phyloP scores from a whole-genome alignment of 2,888 invertebrate genomes.

The Zaprionus lineosus region DNA sequence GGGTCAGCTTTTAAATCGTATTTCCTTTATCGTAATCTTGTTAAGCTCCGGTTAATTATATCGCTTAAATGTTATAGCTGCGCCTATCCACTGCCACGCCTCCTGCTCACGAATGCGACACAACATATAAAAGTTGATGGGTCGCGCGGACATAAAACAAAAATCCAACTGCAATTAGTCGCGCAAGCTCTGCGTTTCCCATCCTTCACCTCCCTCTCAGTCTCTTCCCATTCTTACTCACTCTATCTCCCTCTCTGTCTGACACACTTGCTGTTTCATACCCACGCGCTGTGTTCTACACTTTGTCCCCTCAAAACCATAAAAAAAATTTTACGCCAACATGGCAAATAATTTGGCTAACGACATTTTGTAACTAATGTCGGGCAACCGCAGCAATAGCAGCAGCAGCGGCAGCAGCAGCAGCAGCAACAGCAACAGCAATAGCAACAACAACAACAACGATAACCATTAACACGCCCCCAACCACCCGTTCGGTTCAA shows the following conservation, averaged over 20 bases:
- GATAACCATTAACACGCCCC: slow-evolving; percentile 74
- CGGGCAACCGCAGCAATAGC: slow-evolving; percentile 55
- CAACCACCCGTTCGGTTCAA: background rate
- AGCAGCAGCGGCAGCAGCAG: slow-evolving; percentile 38
- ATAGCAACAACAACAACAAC: slow-evolving; percentile 47
- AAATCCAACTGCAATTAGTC: slow-evolving; percentile 74
- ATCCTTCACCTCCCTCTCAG: background rate
- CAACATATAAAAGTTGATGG: slow-evolving; percentile 64
- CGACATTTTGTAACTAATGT: slow-evolving; percentile 77
- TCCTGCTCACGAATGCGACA: slow-evolving; percentile 21
- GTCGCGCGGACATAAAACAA: slow-evolving; percentile 70
- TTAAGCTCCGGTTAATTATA: slow-evolving; percentile 52
- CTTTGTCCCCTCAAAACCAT: slow-evolving; percentile 42
- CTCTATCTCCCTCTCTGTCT: background rate
- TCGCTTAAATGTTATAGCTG: slow-evolving; percentile 40
- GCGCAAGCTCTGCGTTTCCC: slow-evolving; percentile 26
- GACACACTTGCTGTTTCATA: no score
- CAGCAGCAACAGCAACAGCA: slow-evolving; percentile 46
- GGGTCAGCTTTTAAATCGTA: slow-evolving; percentile 2
- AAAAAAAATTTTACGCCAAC: slow-evolving; percentile 72
- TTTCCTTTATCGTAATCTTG: slow-evolving; percentile 27
- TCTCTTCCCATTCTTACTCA: background rate
- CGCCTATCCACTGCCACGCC: slow-evolving; percentile 10
- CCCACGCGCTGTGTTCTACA: no score
- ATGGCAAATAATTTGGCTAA: slow-evolving; percentile 78